Evolutionary conservation across 2,888 invertebrate species (phyloP).

Genomic region (Hydrotaea diabolus): DNA sequence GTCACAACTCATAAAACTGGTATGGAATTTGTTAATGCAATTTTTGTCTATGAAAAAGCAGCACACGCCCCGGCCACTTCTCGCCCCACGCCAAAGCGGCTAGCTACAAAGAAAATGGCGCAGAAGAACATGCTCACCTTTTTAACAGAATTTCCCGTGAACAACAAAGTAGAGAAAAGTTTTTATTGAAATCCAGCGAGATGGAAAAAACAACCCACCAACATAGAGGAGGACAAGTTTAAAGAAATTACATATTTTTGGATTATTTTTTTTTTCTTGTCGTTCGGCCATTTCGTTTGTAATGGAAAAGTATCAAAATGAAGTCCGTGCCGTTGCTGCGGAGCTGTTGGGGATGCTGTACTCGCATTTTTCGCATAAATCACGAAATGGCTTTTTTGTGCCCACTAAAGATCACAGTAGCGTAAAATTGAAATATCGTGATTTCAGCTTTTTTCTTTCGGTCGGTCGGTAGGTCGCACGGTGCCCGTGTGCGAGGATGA

Average conservation of each 20-base stretch:
- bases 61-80: background rate
- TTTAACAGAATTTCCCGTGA: constrained; percentile 5
- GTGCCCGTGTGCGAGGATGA: background rate
- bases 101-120: background rate
- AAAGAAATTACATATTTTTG: background rate
- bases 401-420: constrained; percentile 51
- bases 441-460: constrained; percentile 48
- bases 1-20: constrained; percentile 15
- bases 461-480: too few relatives aligned
- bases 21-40: background rate
- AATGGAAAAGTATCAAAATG: constrained; percentile 14
- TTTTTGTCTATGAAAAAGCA: background rate
- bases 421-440: constrained; percentile 65
- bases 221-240: background rate
- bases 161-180: constrained; percentile 1
- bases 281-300: background rate
- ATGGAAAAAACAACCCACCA: background rate
- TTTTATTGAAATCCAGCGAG: constrained; percentile 23
- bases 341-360: constrained; percentile 35
- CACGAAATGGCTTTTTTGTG: constrained; percentile 47
- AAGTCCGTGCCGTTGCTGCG: constrained; percentile 6
- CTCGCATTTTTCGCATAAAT: constrained; percentile 55
- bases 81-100: background rate
- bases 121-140: constrained; percentile 12
- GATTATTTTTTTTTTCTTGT: background rate